Evolutionary conservation across 1,140 invertebrate species (phyloP), one percentile per base, ranked within the genome.

Genomic region (Hylaeus anthracinus): DNA sequence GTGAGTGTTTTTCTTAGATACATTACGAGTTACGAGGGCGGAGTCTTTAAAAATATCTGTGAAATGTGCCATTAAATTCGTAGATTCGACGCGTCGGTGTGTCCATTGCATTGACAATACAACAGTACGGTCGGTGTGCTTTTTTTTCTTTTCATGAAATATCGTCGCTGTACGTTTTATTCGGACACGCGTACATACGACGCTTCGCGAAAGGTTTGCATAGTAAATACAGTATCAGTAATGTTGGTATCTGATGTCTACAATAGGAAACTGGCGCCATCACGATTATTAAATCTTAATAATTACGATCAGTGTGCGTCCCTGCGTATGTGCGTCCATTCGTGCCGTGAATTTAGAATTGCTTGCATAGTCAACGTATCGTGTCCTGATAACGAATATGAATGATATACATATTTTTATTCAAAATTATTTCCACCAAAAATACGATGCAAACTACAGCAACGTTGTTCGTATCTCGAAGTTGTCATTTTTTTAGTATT

Each of bases 1-100:
- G 96, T 97, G 93, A 96, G 95, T 95, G 88, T 67, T 79, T 26
- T 78, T 78, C 61, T 61, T 72, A 71, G 73, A 77, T 83, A 75
- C n/a, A 65, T 82, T 86, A 83, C 66, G 53, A 61, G 88, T 82
- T 86, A 83, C 66, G 53, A 61, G 88, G 90, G 88, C 83, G 88
- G 88, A 83, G 86, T 88, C 86, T 89, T 90, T 81, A 84, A 90
- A 84, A 83, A 45, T 77, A 56, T 41, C 73, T 76, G 64, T 64
- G 69, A 79, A 72, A 72, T 72, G 48, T 76, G 60, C 5, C 51
- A 67, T 37, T 51, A 53, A 80, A 67, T 61, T 61, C n/a, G 70
- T 53, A 43, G 45, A 63, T 70, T 76, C 12, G 15, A n/a, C 26
- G 9, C 26, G 6, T 26, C 43, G n/a, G 26, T 12, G 37, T 56